phyloP scores from a whole-genome alignment of 2,797 vertebrate genomes.

The Fratercula arctica region DNA sequence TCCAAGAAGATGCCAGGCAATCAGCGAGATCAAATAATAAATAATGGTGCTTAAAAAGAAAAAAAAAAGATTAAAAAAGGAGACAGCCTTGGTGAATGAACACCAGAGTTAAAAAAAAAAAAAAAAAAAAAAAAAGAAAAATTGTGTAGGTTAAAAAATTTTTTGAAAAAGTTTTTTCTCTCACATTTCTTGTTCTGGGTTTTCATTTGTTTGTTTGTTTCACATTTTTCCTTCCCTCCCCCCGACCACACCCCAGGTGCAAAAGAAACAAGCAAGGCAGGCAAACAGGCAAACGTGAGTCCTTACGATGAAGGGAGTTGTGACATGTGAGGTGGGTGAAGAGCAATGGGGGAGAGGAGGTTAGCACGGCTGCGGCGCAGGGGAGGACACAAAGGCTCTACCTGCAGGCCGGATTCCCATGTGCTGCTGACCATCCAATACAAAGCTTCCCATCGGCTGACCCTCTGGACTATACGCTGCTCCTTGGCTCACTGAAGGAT shows the following conservation, averaged over 20 bases:
- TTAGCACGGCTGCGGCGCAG: conserved; percentile 22
- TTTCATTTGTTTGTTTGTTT: background rate
- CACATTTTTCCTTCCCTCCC: background rate
- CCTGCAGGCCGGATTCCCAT: conserved; percentile 99
- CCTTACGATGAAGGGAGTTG: conserved; percentile 23
- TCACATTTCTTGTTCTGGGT: background rate
- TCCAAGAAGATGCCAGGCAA: conserved; percentile 80
- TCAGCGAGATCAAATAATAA: conserved; percentile 79
- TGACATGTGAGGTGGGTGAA: conserved; percentile 28
- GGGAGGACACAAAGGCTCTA: conserved; percentile 71
- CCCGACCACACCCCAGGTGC: background rate
- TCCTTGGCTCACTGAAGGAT: conserved; percentile 99
- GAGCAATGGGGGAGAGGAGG: conserved; percentile 13
- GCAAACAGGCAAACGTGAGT: conserved; percentile 65
- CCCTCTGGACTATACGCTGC: conserved; percentile 99
- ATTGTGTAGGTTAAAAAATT: conserved; percentile 61
- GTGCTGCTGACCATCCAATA: conserved; percentile 99
- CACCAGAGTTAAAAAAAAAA: conserved; percentile 47
- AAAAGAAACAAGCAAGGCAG: conserved; percentile 71
- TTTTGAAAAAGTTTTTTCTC: conserved; percentile 18
- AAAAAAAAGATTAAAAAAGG: conserved; percentile 56
- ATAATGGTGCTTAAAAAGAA: conserved; percentile 46
- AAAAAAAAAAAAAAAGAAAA: conserved; percentile 26
- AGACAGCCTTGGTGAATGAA: conserved; percentile 58
- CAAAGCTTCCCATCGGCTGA: conserved; percentile 99